phyloP scores from a whole-genome alignment of 2,113 vertebrate genomes.

The Sardina pilchardus region DNA sequence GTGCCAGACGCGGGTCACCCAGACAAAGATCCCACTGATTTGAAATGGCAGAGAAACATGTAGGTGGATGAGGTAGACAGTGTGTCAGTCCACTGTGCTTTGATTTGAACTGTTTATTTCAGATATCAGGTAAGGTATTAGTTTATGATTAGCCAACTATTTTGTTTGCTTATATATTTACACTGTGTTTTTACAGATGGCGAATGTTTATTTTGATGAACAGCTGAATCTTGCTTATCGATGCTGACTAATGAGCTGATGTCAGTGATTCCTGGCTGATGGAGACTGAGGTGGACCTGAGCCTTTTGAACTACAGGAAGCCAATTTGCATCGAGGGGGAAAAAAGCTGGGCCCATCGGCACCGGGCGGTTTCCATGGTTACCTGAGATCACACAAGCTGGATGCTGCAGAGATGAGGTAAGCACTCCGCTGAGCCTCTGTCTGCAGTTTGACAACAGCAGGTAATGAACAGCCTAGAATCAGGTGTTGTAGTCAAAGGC shows the following conservation, averaged over 20 bases:
- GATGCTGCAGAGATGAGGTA: constrained; percentile 66
- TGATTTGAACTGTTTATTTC: no score
- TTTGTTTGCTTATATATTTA: neutral
- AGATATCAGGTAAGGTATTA: neutral
- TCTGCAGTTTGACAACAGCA: constrained; percentile 54
- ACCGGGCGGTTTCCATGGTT: constrained; percentile 72
- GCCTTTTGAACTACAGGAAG: constrained; percentile 44
- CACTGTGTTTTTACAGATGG: neutral
- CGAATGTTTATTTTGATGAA: neutral
- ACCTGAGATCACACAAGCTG: constrained; percentile 61
- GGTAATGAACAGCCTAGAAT: constrained; percentile 47
- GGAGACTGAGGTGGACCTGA: constrained; percentile 26
- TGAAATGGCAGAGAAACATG: neutral
- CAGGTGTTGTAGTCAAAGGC: neutral
- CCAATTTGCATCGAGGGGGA: constrained; percentile 50
- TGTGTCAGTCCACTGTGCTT: neutral
- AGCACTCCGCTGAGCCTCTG: constrained; percentile 59
- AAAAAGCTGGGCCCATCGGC: constrained; percentile 54
- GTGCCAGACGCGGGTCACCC: neutral
- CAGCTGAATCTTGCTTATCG: neutral
- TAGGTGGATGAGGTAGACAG: neutral
- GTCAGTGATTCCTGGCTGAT: neutral
- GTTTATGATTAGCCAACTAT: neutral
- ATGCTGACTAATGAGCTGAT: constrained; percentile 1
- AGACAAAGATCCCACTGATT: neutral